phyloP scores from a whole-genome alignment of 37 sponge, comb jelly and placozoan species.

The Cliona cf. orientalis region DNA sequence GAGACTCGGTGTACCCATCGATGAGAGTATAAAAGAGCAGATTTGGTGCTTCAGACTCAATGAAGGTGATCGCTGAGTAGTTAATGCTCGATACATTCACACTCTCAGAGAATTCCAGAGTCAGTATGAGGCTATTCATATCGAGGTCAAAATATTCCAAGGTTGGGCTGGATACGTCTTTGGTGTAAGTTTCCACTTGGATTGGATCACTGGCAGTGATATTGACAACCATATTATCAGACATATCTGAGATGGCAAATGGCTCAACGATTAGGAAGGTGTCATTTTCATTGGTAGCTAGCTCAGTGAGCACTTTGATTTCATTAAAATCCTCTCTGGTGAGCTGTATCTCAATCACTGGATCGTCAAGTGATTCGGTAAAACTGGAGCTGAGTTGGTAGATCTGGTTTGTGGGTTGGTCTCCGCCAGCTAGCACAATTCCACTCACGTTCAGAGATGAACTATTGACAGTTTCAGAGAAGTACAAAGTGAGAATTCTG shows the following conservation, averaged over 20 bases:
- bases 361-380: conserved; percentile 27
- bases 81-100: conserved; percentile 79
- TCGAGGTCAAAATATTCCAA: conserved; percentile 74
- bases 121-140: conserved; percentile 73
- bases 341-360: conserved; percentile 54
- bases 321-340: conserved; percentile 78
- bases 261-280: conserved; percentile 52
- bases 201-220: conserved; percentile 29
- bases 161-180: conserved; percentile 61
- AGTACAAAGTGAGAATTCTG: conserved; percentile 67
- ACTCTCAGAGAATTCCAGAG: conserved; percentile 82
- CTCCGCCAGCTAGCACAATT: conserved; percentile 55
- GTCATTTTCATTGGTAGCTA: conserved; percentile 70
- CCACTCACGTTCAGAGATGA: conserved; percentile 69
- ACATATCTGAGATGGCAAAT: conserved; percentile 57
- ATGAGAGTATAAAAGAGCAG: conserved; percentile 25
- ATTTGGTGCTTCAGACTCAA: conserved; percentile 36
- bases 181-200: conserved; percentile 49
- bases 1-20: conserved; percentile 22
- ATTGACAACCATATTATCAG: conserved; percentile 52
- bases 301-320: conserved; percentile 63
- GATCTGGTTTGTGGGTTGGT: neutral
- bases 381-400: conserved; percentile 49
- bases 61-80: conserved; percentile 71
- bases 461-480: conserved; percentile 86